Evolutionary conservation across 1,140 invertebrate genomes (phyloP), one percentile per base, ranked within the genome.

Genomic region (Limonius californicus): DNA sequence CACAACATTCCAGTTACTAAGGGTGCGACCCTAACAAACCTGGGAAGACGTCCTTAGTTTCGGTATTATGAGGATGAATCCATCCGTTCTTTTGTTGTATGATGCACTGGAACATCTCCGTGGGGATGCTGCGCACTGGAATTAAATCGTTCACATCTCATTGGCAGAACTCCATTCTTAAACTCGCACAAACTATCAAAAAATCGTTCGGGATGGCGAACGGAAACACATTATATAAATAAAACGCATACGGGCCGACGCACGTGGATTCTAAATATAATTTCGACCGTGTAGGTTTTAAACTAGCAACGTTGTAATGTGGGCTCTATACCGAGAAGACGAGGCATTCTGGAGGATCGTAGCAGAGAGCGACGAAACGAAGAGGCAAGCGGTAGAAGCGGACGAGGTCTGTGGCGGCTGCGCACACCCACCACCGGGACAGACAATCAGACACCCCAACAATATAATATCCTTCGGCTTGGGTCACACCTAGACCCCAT

Each of bases 81-180:
- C 87, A 89, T 72, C 88, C 87, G 75, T 88, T 88, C 66, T 84
- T 83, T 75, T 88, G 88, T 77, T 90, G 88, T 71, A 90, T 89
- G 70, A 90, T 90, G 74, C 88, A 90, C 82, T 90, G 88, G 79
- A 91, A 90, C 88, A 90, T 89, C 73, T 67, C 59, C 50, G 12
- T 9, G 42, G 27, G 42, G 59, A 60, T 60, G 59, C 50, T 60
- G 23, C 23, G 59, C 47, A 53, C 27, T 54, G 18, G 20, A 60
- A 30, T 60, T 47, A 60, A 45, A 60, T 60, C 47, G 35, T 60
- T 19, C 14, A 54, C 32, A 60, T 50, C 15, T 59, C 42, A 59
- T 55, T 55, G 20, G 20, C 18, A 27, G n/a, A 55, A 55, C 6
- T 18, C 15, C 45, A 50, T 50, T 18, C 45, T 12, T 7, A 39